Evolutionary conservation across 1,140 invertebrate species (phyloP), one percentile per base, ranked within the genome.

Genomic region (Potamilus streckersoni): DNA sequence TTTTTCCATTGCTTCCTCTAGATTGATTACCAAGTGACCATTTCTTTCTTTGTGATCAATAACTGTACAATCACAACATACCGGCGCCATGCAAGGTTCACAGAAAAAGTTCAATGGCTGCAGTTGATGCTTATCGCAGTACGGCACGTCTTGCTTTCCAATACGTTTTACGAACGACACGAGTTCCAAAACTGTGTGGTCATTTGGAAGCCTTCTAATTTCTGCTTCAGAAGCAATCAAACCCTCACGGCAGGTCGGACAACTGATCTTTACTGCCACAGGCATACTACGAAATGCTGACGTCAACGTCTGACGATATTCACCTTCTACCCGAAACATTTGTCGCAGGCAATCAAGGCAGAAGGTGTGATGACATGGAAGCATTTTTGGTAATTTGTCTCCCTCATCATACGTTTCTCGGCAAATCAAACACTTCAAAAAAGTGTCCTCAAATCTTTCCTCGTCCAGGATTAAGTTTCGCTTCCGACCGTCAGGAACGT

Each of bases 241-340:
- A 1, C 96, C 96, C 15, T 96, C 95, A 12, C 97, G 97, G 90
- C 92, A 98, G 71, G 97, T 96, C 88, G 96, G 98, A 89, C 91
- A 88, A 62, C 84, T 83, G 73, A 88, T 88, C 70, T 88, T 88
- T 1, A 88, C 86, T 11, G 86, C 85, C 58, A 84, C 73, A 0
- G 86, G 86, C 85, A 86, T 84, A 64, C 77, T 80, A 15, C 86
- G 79, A 79, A 86, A 88, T 0, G 85, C 86, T 3, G 84, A 85
- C 8, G 84, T 86, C 20, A 88, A 74, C 12, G 83, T 83, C 67
- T 85, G 84, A 16, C 86, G 79, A 73, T 83, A 87, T 71, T 88
- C 86, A 14, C 86, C 85, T 64, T 88, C 86, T 27, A 88, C 86
- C 6, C 86, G 83, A 69, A 85, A 88, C 85, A 87, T 87, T 69